Conservation (phyloP, 2,797 vertebrate species). For the Ataeniobius toweri region DNA sequence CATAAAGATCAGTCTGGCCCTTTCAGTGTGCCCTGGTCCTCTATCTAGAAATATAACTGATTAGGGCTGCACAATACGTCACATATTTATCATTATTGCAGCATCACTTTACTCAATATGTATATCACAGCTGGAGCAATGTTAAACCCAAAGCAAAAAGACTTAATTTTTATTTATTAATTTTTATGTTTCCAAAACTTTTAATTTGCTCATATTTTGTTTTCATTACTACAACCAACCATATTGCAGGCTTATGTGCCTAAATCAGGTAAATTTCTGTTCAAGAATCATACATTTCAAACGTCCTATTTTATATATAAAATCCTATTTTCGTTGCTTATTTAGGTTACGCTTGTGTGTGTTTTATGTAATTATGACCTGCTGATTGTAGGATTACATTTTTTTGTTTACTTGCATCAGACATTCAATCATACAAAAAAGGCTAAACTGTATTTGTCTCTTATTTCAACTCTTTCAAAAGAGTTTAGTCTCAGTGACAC, state of each 20-base stretch:
- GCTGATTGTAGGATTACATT: not conserved
- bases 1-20: not conserved
- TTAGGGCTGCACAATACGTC: not conserved
- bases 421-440: not conserved
- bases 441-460: not conserved
- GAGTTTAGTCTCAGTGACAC: constrained; percentile 4
- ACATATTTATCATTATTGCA: not conserved
- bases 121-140: too few species aligned
- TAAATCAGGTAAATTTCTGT: not conserved
- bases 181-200: too few species aligned
- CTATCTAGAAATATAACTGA: not conserved
- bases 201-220: too few species aligned
- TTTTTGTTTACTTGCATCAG: not conserved
- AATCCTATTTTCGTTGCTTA: not conserved
- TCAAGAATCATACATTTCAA: not conserved
- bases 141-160: too few species aligned
- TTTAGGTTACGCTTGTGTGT: not conserved
- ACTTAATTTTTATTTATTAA: too few species aligned
- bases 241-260: not conserved
- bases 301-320: not conserved
- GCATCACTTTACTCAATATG: too few species aligned
- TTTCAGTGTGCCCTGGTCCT: not conserved
- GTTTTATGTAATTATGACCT: not conserved
- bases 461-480: not conserved
- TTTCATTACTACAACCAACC: too few species aligned